These are phyloP conservation scores for Gephyroberyx darwinii DNA, from an alignment of 2,797 vertebrate species.

Conservation along the genomic window DNA sequence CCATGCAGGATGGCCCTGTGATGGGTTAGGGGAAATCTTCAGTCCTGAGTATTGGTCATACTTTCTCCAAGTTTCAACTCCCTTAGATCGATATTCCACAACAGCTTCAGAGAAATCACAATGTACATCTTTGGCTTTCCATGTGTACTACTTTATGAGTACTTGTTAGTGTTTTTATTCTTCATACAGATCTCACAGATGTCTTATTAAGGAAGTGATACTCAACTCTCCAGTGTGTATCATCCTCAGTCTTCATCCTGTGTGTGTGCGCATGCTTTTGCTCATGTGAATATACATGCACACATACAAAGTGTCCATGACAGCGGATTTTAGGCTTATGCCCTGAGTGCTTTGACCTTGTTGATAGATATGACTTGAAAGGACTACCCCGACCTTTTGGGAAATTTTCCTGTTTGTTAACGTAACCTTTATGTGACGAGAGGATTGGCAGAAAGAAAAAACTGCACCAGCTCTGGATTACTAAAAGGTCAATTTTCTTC, in stretches of 20 bases:
- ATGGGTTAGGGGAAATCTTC: background rate
- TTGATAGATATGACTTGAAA: constrained; percentile 33
- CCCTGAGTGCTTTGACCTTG: constrained; percentile 31
- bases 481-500: too few relatives aligned
- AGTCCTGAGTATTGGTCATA: background rate
- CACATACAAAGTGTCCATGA: constrained; percentile 12
- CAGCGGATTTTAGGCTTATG: constrained; percentile 13
- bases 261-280: constrained; percentile 7
- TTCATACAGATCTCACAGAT: constrained; percentile 56
- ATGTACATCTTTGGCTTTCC: background rate
- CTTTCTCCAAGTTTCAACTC: constrained; percentile 5
- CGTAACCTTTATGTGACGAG: too few relatives aligned
- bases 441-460: too few relatives aligned
- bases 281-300: constrained; percentile 13
- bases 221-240: constrained; percentile 37
- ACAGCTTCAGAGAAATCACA: background rate
- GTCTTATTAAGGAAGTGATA: constrained; percentile 67
- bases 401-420: too few relatives aligned
- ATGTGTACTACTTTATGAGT: constrained; percentile 5
- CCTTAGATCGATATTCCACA: background rate
- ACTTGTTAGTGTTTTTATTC: constrained; percentile 33
- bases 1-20: background rate
- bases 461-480: too few relatives aligned
- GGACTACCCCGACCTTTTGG: too few relatives aligned
- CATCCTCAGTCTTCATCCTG: constrained; percentile 47